Evolutionary conservation across 1,140 invertebrate genomes (phyloP), one percentile per base, ranked within the genome.

Genomic region (Megathymus violae): DNA sequence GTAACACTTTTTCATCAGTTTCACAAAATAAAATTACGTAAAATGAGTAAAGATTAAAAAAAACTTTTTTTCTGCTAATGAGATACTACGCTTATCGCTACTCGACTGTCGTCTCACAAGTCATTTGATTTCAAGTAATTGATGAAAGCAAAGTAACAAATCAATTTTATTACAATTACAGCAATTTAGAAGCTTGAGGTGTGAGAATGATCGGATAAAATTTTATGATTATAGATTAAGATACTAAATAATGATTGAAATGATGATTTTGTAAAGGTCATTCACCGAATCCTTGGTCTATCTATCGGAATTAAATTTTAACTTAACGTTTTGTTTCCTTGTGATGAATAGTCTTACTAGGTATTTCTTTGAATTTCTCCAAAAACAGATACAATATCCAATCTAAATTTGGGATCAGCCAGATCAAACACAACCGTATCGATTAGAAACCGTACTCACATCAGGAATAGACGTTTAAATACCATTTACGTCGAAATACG

Each of bases 401-500:
- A n/a, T n/a, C n/a, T n/a, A n/a, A n/a, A n/a, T n/a, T n/a, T n/a
- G n/a, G n/a, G n/a, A 43, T 3, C 16, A 22, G 10, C 48, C 5
- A 47, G 34, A 48, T 25, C 16, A 41, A 5, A 19, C 10, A 43
- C 17, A 56, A 27, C 17, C 19, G 36, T 62, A 44, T 40, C 65
- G 41, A 59, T 9, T 19, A 10, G 52, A 68, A 69, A 48, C 51
- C 52, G 60, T 43, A 47, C 41, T 56, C 31, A 16, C 46, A 61
- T 64, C 51, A 56, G 41, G 64, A 60, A 68, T 66, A 79, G 74
- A 79, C 80, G 83, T 79, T 72, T 76, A 76, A 86, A 70, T 71
- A 77, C 67, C 72, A 80, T 85, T 82, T 81, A 80, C 71, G 62
- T 73, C 80, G 83, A 82, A 88, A 88, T 84, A 80, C 78, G 81